Conservation (phyloP, 2,888 invertebrate genomes). For the Microchrysa polita region DNA sequence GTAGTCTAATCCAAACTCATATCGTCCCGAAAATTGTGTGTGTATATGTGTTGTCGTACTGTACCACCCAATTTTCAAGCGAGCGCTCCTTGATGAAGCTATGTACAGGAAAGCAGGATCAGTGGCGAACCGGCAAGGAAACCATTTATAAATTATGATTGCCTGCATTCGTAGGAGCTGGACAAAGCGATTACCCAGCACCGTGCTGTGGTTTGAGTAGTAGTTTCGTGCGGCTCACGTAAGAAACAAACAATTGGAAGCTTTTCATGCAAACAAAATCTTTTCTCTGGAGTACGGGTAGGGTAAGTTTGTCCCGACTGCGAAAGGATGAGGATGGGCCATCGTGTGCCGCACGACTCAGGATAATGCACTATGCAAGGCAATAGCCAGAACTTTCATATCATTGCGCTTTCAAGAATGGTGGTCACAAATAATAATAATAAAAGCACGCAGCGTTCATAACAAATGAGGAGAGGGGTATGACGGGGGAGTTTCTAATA, state of each 20-base stretch:
- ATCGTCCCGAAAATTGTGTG: neutral
- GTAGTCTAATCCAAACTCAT: conserved; percentile 2
- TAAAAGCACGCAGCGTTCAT: conserved; percentile 8
- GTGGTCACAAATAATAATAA: conserved; percentile 15
- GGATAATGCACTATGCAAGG: neutral
- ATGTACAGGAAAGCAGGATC: conserved; percentile 20
- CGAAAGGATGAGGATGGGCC: neutral
- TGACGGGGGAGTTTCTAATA: no score
- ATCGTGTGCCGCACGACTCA: neutral
- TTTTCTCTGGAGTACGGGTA: neutral
- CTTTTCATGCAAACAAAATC: neutral
- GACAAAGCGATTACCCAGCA: neutral
- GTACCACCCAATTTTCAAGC: neutral
- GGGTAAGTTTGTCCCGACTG: neutral
- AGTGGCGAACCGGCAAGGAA: conserved; percentile 11
- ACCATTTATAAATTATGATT: conserved; percentile 35
- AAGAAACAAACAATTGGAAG: conserved; percentile 17
- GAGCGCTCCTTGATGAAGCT: conserved; percentile 17
- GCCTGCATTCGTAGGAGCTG: conserved; percentile 12
- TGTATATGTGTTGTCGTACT: no score
- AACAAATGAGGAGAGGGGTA: no score
- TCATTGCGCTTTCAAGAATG: conserved; percentile 9
- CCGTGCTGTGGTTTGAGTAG: neutral
- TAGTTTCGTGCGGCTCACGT: conserved; percentile 22
- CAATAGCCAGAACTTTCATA: conserved; percentile 13